phyloP scores from a whole-genome alignment of 1,140 invertebrate genomes.

The Drosophila burlai region DNA sequence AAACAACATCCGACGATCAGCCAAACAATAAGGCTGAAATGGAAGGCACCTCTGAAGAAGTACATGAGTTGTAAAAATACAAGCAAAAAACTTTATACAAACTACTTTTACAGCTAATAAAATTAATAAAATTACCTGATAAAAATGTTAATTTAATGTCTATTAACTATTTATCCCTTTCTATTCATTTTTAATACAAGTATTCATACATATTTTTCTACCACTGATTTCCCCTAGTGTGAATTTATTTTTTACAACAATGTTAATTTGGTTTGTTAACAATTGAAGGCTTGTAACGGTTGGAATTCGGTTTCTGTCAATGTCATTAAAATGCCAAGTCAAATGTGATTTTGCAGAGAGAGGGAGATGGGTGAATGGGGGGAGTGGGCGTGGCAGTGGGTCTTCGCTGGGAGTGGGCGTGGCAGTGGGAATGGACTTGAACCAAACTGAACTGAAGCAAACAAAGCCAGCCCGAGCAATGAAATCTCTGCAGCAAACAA shows the following conservation, averaged over 20 bases:
- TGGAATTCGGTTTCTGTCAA: slow-evolving; percentile 55
- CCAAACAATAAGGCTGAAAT: too few species aligned
- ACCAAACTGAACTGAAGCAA: slow-evolving; percentile 45
- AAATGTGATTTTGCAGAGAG: slow-evolving; percentile 64
- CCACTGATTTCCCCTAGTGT: neutral
- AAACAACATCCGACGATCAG: too few species aligned
- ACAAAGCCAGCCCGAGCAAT: slow-evolving; percentile 58
- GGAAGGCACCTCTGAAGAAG: too few species aligned
- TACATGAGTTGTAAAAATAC: too few species aligned
- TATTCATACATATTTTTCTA: too few species aligned
- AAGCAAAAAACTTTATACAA: too few species aligned
- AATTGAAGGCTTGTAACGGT: slow-evolving; percentile 14
- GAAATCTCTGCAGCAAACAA: slow-evolving; percentile 66
- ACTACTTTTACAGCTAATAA: too few species aligned
- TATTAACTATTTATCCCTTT: neutral
- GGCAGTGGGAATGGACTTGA: slow-evolving; percentile 1
- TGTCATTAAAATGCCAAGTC: slow-evolving; percentile 75
- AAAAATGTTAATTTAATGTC: neutral
- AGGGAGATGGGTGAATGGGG: slow-evolving; percentile 13
- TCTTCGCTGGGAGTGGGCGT: neutral
- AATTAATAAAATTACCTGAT: too few species aligned
- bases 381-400: neutral
- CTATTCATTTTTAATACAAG: neutral
- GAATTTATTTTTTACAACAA: neutral
- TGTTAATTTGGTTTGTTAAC: slow-evolving; percentile 38